Evolutionary conservation across 1,140 invertebrate genomes (phyloP), one percentile per base, ranked within the genome.

Genomic region (Tetramorium alpestre): DNA sequence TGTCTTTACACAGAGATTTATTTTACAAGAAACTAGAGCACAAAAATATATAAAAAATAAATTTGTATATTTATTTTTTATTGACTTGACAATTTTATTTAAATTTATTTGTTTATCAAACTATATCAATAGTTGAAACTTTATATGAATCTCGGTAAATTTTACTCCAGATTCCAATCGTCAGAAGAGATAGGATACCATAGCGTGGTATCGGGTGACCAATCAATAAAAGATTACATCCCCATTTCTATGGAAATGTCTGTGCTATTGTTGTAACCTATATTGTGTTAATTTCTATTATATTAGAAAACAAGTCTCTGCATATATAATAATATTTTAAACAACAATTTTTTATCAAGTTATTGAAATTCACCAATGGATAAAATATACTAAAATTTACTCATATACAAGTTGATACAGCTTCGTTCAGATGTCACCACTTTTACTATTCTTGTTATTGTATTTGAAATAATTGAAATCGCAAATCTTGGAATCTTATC

Each of bases 381-480:
- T 33, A 33, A 33, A 33, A 33, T 18, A 1, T 25, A 22, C 25
- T 16, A 38, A 38, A 54, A 58, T 10, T 11, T 41, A 41, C 5
- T 2, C 3, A 6, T 38, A 13, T 72, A 6, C 41, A 49, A 2
- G 16, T 80, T 80, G 33, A 44, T 69, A 18, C 11, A 25, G 0
- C 22, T 54, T 13, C 60, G 8, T 18, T 69, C 5, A 80, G 77
- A 80, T 80, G 62, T 80, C 77, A 41, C 47, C 2, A 80, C 62
- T 54, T 44, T 67, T 80, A 67, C 13, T 22, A n/a, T 80, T 80
- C n/a, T 18, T 4, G 28, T 38, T 54, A 22, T 22, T 69, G 7
- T 22, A n/a, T 8, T 65, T 41, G 16, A 80, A 65, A 28, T 33
- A n/a, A 4, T 65, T 41, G 16, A 80, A 65, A 28, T 22, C 13